These are phyloP conservation scores for Junonia oenone DNA, from an alignment of 2,888 invertebrate genomes.

Conservation along the genomic window DNA sequence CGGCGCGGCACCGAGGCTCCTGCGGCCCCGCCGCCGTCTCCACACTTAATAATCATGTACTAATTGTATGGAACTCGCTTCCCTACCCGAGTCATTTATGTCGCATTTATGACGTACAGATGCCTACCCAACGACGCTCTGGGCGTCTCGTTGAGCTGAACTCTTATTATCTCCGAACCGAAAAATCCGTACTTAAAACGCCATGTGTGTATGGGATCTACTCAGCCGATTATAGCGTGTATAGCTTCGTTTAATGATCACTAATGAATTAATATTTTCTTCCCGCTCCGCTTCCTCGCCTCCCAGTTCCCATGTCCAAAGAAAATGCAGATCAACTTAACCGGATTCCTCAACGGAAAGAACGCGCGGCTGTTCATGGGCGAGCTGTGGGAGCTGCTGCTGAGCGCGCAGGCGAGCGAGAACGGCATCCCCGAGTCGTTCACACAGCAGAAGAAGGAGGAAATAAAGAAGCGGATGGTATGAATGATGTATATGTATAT, in stretches of 20 bases:
- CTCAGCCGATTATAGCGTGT: conserved; percentile 4
- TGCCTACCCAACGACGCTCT: conserved; percentile 41
- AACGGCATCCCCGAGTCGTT: conserved; percentile 97
- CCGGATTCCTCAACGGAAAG: conserved; percentile 98
- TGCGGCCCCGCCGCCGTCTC: conserved; percentile 39
- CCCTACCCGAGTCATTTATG: conserved; percentile 70
- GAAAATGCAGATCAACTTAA: conserved; percentile 99
- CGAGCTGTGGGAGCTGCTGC: conserved; percentile 96
- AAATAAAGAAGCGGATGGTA: conserved; percentile 93
- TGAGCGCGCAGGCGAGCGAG: conserved; percentile 96
- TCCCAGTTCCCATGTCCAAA: conserved; percentile 95
- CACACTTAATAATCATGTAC: conserved; percentile 46
- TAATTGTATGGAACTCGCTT: conserved; percentile 45
- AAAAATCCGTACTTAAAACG: background rate
- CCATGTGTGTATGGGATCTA: conserved; percentile 11
- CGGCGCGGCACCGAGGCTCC: conserved; percentile 34
- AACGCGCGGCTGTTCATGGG: conserved; percentile 98
- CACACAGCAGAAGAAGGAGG: conserved; percentile 97
- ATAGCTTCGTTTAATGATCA: conserved; percentile 29
- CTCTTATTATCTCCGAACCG: conserved; percentile 22
- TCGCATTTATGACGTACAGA: conserved; percentile 26
- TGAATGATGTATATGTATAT: conserved; percentile 34
- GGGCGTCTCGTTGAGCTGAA: conserved; percentile 54
- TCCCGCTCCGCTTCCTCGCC: conserved; percentile 60
- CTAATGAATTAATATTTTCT: conserved; percentile 57